Base-by-base conservation (phyloP, 2,797 vertebrate species). In the Pseudochirops corinnae region DNA sequence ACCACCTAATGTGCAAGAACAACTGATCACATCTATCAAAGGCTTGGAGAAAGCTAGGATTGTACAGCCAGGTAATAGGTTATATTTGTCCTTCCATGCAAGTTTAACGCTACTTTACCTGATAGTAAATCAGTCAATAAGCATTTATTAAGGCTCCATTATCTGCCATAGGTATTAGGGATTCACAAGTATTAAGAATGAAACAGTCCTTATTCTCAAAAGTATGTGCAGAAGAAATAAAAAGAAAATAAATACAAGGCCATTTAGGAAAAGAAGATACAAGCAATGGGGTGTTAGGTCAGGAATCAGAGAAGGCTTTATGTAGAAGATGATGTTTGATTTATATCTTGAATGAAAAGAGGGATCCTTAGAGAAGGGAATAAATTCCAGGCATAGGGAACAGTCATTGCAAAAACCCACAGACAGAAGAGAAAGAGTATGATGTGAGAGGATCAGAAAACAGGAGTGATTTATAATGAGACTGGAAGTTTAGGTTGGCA, bases 1-100 rank as follows among this genome's bases (percentile, higher is more conserved):
- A 97, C 99, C 99, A 0, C 98, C 99, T 3, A 99, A 99, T 91
- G 90, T 99, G 55, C 99, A 99, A 98, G 99, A 99, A 92, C 98
- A 99, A 93, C 99, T 99, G 98, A 98, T 99, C 98, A 98, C 98
- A 90, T 99, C 99, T 24, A 99, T 99, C 96, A 99, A 99, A 0
- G 98, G 99, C 90, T 94, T 99, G 98, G 99, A 98, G 97, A 99
- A 98, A 94, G 99, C 99, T 0, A 99, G 98, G 97, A 99, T 99
- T 87, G 96, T 99, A 57, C 99, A 99, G 12, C 99, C 99, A 94
- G 99, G 99, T 99, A 98, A 98, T 97, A 55, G 56, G 90, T 55
- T 90, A 56, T 2, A 21, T 39, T 46, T 56, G 7, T 90, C 31
- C 82, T 57, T 94, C 13, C 28, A 3, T 29, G 4, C 55, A 29